Conservation (phyloP, 1,140 invertebrate genomes). For the Achroia grisella region DNA sequence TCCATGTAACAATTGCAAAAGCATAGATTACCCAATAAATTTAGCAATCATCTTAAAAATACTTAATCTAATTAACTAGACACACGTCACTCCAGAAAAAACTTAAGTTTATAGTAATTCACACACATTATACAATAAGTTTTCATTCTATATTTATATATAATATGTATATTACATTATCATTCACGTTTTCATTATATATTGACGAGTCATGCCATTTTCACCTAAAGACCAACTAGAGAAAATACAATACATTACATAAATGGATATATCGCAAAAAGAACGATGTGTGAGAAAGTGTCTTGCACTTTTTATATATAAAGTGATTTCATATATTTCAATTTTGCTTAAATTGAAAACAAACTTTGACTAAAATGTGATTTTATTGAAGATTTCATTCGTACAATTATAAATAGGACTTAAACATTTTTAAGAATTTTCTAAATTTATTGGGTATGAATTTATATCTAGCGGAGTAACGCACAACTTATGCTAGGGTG, state of each 20-base stretch:
- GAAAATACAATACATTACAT: slow-evolving; percentile 17
- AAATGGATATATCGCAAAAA: slow-evolving; percentile 13
- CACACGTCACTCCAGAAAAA: slow-evolving; percentile 42
- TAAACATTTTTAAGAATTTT: slow-evolving; percentile 45
- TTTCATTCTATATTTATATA: background rate
- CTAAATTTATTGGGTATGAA: slow-evolving; percentile 70
- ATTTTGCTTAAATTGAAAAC: slow-evolving; percentile 59
- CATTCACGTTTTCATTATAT: background rate
- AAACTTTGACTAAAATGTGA: slow-evolving; percentile 27
- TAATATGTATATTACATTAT: background rate
- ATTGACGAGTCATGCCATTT: slow-evolving; percentile 42
- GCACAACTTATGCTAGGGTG: slow-evolving; percentile 18
- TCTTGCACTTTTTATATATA: slow-evolving; percentile 15
- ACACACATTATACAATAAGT: slow-evolving; percentile 3
- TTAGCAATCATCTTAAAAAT: slow-evolving; percentile 62
- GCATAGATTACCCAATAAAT: slow-evolving; percentile 68
- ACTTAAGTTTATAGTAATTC: slow-evolving; percentile 9
- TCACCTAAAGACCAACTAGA: slow-evolving; percentile 66
- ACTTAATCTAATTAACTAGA: slow-evolving; percentile 35
- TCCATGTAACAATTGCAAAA: slow-evolving; percentile 31
- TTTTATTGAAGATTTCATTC: slow-evolving; percentile 40
- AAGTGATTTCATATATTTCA: slow-evolving; percentile 64
- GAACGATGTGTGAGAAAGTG: slow-evolving; percentile 60
- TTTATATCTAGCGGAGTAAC: slow-evolving; percentile 39
- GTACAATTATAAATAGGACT: slow-evolving; percentile 23